phyloP scores from a whole-genome alignment of 2,113 vertebrate species.

The Eurystomus gularis region DNA sequence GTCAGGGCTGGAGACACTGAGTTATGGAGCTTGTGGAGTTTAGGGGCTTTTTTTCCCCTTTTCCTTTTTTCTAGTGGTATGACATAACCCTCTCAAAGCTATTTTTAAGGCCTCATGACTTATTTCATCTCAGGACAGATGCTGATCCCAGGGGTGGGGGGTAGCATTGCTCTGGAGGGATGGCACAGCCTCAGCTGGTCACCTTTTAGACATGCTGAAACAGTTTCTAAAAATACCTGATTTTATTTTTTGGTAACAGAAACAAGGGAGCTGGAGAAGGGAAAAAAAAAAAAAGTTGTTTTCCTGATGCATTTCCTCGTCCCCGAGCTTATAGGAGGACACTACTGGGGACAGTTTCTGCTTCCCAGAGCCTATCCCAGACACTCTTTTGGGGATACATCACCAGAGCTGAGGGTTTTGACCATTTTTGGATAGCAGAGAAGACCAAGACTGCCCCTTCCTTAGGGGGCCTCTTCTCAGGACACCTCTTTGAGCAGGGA shows the following conservation, averaged over 20 bases:
- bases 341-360: not conserved
- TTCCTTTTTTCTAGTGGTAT: not conserved
- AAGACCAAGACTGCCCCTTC: not conserved
- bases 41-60: too few relatives aligned
- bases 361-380: not conserved
- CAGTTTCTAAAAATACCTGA: not conserved
- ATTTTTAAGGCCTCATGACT: not conserved
- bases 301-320: not conserved
- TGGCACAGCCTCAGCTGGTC: not conserved
- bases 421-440: not conserved
- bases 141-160: not conserved
- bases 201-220: not conserved
- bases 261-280: not conserved
- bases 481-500: not conserved
- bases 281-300: not conserved
- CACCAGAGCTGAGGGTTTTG: not conserved
- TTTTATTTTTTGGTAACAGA: not conserved
- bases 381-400: not conserved
- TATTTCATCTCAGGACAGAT: not conserved
- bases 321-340: not conserved
- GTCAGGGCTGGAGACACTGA: not conserved
- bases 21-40: not conserved
- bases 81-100: not conserved
- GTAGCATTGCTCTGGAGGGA: not conserved
- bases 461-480: not conserved